A percentile compares a stretch with the other conserved stretches of the same genome.
Conservation (phyloP, 2,888 invertebrate genomes). For the Ennomos erosarius region DNA sequence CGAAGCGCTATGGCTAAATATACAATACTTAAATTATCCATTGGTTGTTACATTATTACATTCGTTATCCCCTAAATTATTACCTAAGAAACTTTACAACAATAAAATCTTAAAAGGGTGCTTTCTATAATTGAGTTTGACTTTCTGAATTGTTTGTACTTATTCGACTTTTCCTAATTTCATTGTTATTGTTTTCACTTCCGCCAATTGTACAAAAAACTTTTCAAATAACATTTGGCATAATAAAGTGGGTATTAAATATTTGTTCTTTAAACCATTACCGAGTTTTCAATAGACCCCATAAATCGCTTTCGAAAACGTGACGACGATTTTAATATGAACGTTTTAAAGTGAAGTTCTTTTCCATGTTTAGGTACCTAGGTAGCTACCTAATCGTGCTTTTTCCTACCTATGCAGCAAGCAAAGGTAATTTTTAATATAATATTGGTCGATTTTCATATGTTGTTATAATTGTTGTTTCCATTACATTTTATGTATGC, state of each 20-base stretch:
- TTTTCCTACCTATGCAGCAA: no score
- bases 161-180: not conserved
- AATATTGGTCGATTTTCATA: no score
- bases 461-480: no score
- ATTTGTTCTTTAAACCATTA: not conserved
- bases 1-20: no score
- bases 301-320: conserved; percentile 18
- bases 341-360: conserved; percentile 10
- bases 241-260: not conserved
- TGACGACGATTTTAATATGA: conserved; percentile 16
- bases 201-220: conserved; percentile 5
- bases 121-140: conserved; percentile 10
- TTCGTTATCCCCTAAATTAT: no score
- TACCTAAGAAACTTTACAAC: not conserved
- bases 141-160: conserved; percentile 16
- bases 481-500: no score
- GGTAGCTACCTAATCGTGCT: no score
- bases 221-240: conserved; percentile 13
- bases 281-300: conserved; percentile 8
- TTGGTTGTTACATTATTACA: no score
- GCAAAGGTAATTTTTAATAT: no score
- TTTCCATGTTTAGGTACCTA: not conserved
- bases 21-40: no score
- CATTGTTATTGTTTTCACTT: conserved; percentile 19
- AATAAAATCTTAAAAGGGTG: conserved; percentile 4